Evolutionary conservation across 2,888 invertebrate genomes (phyloP).

Genomic region (Hyposoter didymator): DNA sequence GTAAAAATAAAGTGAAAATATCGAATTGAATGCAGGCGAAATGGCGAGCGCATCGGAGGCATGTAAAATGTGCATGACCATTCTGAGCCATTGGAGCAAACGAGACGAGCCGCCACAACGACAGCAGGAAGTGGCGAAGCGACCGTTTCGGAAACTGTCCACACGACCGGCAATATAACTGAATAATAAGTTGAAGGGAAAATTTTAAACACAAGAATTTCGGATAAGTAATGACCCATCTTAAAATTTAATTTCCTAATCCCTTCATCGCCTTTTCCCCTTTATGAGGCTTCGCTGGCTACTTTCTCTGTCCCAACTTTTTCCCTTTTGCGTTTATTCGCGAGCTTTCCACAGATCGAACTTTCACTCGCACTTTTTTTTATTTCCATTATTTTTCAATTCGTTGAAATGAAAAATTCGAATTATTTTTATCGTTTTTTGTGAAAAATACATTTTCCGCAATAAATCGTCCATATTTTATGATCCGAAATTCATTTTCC

Average conservation of each 20-base stretch:
- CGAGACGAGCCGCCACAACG: neutral
- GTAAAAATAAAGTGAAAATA: neutral
- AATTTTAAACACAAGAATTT: neutral
- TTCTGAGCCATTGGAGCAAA: neutral
- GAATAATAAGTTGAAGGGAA: neutral
- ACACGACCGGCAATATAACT: neutral
- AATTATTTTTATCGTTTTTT: neutral
- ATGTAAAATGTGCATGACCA: neutral
- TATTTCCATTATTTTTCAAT: neutral
- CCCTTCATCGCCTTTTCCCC: neutral
- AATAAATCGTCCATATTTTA: too few relatives aligned
- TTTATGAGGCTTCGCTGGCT: neutral
- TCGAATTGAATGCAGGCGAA: too few relatives aligned
- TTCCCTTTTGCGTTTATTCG: neutral
- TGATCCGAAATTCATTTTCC: too few relatives aligned
- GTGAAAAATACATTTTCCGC: too few relatives aligned
- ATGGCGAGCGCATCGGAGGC: too few relatives aligned
- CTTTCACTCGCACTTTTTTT: neutral
- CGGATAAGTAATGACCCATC: neutral
- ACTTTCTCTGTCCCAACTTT: neutral
- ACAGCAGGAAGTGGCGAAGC: neutral
- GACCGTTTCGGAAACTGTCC: neutral
- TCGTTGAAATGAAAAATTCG: too few relatives aligned
- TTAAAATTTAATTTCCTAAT: neutral
- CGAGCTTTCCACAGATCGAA: neutral